A percentile compares a stretch with the other conserved stretches of the same genome.
phyloP scores from a whole-genome alignment of 2,888 invertebrate species.

The Ferdinandea cuprea region DNA sequence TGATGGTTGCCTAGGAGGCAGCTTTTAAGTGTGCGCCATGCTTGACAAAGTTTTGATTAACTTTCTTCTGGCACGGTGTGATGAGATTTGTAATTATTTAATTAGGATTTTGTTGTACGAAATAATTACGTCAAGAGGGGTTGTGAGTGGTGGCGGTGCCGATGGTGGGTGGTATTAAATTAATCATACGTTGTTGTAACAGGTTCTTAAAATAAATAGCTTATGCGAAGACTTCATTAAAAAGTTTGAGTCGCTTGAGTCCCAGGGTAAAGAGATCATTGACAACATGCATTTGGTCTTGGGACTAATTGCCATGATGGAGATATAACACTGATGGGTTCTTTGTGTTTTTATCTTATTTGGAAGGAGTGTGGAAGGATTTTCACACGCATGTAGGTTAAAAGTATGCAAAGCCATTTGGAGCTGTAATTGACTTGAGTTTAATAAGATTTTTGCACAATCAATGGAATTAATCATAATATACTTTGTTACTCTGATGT shows the following conservation, averaged over 20 bases:
- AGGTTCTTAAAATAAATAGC: constrained; percentile 9
- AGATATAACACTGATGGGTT: neutral
- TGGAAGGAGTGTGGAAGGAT: too few relatives aligned
- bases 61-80: constrained; percentile 61
- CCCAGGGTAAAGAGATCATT: constrained; percentile 1
- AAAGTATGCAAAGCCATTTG: too few relatives aligned
- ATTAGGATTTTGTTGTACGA: constrained; percentile 58
- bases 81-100: constrained; percentile 67
- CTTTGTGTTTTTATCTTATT: neutral
- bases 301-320: constrained; percentile 3
- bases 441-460: too few relatives aligned
- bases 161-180: constrained; percentile 43
- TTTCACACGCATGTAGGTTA: too few relatives aligned
- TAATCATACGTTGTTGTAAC: constrained; percentile 50
- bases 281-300: neutral
- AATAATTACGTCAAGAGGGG: constrained; percentile 43
- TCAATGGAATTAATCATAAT: too few relatives aligned
- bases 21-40: constrained; percentile 14
- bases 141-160: too few relatives aligned
- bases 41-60: constrained; percentile 67
- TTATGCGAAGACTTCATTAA: constrained; percentile 21
- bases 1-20: constrained; percentile 15
- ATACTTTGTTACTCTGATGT: too few relatives aligned
- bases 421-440: too few relatives aligned
- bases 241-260: constrained; percentile 24